These are phyloP conservation scores for Cyprinodon variegatus DNA, from an alignment of 2,113 vertebrate genomes.

Conservation along the genomic window DNA sequence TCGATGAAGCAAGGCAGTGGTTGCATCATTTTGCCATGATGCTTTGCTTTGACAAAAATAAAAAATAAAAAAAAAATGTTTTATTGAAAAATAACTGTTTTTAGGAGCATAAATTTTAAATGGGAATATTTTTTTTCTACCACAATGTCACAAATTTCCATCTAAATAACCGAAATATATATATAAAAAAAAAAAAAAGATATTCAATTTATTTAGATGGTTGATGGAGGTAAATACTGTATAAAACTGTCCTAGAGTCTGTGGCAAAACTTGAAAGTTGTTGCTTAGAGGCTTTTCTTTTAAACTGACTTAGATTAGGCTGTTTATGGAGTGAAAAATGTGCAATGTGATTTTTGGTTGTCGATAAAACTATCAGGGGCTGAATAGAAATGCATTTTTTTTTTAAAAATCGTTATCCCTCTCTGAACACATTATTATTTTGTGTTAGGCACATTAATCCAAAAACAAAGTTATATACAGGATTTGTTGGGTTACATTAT, in stretches of 20 bases:
- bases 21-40: background rate
- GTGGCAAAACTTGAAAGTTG: background rate
- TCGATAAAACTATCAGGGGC: background rate
- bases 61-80: background rate
- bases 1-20: background rate
- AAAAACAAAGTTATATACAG: too few relatives aligned
- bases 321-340: background rate
- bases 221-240: background rate
- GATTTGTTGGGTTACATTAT: background rate
- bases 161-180: background rate
- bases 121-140: background rate
- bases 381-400: background rate
- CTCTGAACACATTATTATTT: background rate
- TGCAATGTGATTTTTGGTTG: background rate
- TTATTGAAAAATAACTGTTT: background rate
- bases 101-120: background rate
- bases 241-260: background rate
- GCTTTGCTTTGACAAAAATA: background rate
- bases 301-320: background rate
- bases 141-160: background rate
- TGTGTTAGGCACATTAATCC: background rate
- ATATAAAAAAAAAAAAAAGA: background rate
- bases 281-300: background rate
- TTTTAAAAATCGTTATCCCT: background rate
- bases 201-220: background rate